A percentile compares a stretch with the other conserved stretches of the same genome.
Conservation (phyloP, 2,797 vertebrate genomes). For the Melanotaenia parkinsoni region DNA sequence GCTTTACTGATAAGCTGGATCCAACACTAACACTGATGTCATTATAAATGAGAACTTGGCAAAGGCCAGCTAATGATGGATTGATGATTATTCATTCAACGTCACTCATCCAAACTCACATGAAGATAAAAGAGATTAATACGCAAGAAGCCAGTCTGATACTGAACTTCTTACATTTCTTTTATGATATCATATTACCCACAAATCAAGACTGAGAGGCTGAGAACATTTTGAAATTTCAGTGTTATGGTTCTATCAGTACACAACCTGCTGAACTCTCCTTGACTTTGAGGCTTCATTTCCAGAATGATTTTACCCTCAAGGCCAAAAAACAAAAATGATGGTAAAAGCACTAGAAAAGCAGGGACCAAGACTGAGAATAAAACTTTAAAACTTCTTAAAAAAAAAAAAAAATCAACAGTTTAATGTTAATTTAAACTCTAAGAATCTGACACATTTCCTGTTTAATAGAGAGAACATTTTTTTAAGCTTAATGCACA, state of each 20-base stretch:
- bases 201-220: constrained; percentile 45
- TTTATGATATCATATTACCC: constrained; percentile 38
- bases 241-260: constrained; percentile 11
- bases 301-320: constrained; percentile 27
- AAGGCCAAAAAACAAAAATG: constrained; percentile 30
- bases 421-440: background rate
- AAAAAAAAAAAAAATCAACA: background rate
- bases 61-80: constrained; percentile 49
- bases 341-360: constrained; percentile 5
- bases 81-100: constrained; percentile 53
- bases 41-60: constrained; percentile 55
- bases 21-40: constrained; percentile 76
- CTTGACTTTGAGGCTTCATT: constrained; percentile 23
- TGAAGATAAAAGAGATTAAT: constrained; percentile 49
- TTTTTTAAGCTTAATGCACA: background rate
- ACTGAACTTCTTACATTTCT: constrained; percentile 32
- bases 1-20: constrained; percentile 63
- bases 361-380: background rate
- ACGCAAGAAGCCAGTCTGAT: constrained; percentile 35
- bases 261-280: constrained; percentile 33
- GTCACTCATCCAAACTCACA: constrained; percentile 53
- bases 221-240: constrained; percentile 27
- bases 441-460: background rate
- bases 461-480: background rate
- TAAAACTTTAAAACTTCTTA: background rate